These are phyloP conservation scores for Catharus minimus DNA, from an alignment of 2,113 vertebrate species.

Conservation along the genomic window DNA sequence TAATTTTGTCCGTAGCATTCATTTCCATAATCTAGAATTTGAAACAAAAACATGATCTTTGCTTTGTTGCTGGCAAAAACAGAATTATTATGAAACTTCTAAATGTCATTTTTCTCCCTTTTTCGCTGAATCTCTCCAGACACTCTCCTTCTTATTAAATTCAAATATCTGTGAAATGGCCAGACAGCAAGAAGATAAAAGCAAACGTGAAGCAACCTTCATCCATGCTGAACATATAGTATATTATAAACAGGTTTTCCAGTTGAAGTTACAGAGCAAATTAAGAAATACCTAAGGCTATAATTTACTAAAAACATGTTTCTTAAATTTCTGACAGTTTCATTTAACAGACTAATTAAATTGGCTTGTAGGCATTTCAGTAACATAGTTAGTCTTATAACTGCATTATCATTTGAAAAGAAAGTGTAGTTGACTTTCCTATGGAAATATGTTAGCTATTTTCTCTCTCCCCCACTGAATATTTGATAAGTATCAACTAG, in stretches of 20 bases:
- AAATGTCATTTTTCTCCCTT: slow-evolving; percentile 35
- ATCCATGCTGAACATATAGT: slow-evolving; percentile 73
- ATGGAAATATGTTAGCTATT: slow-evolving; percentile 33
- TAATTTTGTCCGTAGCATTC: slow-evolving; percentile 72
- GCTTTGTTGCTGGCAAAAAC: slow-evolving; percentile 49
- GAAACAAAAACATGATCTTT: slow-evolving; percentile 65
- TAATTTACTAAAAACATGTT: slow-evolving; percentile 74
- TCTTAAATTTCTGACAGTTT: slow-evolving; percentile 75
- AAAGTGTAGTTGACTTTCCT: slow-evolving; percentile 51
- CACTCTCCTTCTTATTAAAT: slow-evolving; percentile 66
- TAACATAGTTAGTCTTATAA: slow-evolving; percentile 46
- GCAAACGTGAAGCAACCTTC: slow-evolving; percentile 69
- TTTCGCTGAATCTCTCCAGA: slow-evolving; percentile 40
- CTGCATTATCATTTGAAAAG: slow-evolving; percentile 52
- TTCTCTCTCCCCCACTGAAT: background rate
- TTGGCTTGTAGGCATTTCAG: slow-evolving; percentile 72
- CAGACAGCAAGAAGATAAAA: slow-evolving; percentile 70
- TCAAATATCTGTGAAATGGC: slow-evolving; percentile 73
- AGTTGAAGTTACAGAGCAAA: slow-evolving; percentile 72
- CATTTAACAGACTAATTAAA: slow-evolving; percentile 80
- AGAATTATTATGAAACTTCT: slow-evolving; percentile 52
- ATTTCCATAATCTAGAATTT: slow-evolving; percentile 71
- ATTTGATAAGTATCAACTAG: slow-evolving; percentile 23
- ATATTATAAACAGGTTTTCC: slow-evolving; percentile 70
- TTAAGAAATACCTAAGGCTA: slow-evolving; percentile 74